Base-by-base conservation (phyloP, 1,140 invertebrate genomes). In the Colletes gigas region DNA sequence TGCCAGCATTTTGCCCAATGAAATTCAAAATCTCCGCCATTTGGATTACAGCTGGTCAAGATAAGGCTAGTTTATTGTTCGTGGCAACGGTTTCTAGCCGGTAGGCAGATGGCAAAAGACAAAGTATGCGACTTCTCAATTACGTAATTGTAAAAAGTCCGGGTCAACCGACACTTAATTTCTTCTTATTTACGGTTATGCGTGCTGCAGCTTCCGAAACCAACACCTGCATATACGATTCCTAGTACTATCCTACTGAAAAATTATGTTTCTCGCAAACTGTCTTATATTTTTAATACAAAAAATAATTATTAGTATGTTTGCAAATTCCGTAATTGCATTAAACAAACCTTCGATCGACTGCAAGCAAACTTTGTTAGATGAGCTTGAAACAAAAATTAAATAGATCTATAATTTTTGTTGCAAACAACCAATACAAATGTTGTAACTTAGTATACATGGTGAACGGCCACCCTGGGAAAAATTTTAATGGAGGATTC, bases 11-110 rank as follows among this genome's bases (percentile, higher is more conserved):
- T 79, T 79, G 50, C 50, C 77, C 77, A 79, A 79, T 65, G 84
- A 89, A 90, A 90, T 88, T 88, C 86, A 88, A 89, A 90, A 91
- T 88, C 86, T 87, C 84, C 78, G 78, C 78, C 83, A 87, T 87
- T 86, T 70, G 80, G 88, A 81, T 85, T 86, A 65, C 70, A 84
- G 82, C 83, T 88, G 72, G 72, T 66, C 55, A 76, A 81, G 90
- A 90, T 91, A 90, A 91, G 87, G 81, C 78, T 78, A 85, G 81
- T 89, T 90, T 90, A 90, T 85, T 86, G 50, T 65, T 79, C 41
- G 68, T 79, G 75, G 78, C 83, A 87, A 84, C 88, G 78, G 82
- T 74, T 78, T 72, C 50, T 71, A 73, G 75, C 76, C 81, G 81
- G 81, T 79, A 82, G 76, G 81, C 81, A 82, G 81, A 82, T 82